A percentile compares a stretch with the other conserved stretches of the same genome.
These are phyloP conservation scores for Atlantisia rogersi DNA, from an alignment of 2,113 vertebrate species.

Conservation along the genomic window DNA sequence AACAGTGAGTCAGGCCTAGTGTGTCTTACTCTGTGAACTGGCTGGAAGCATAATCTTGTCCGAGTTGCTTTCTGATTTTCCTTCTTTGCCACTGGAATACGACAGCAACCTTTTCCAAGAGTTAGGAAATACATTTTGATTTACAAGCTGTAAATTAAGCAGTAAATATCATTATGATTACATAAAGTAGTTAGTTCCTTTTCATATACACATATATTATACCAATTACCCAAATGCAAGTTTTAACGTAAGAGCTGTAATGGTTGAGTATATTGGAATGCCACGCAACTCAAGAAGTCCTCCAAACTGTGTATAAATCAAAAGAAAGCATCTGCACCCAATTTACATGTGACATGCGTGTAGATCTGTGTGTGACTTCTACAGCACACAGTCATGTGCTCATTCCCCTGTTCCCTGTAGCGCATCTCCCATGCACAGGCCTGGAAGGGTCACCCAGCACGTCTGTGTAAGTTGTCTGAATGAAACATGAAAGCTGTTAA, in stretches of 20 bases:
- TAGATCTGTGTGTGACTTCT: not conserved
- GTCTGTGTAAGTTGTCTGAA: conserved; percentile 16
- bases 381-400: not conserved
- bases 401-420: not conserved
- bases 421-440: conserved; percentile 23
- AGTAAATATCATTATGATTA: conserved; percentile 23
- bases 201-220: conserved; percentile 31
- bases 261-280: not conserved
- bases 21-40: not conserved
- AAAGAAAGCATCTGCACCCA: not conserved
- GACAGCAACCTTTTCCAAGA: conserved; percentile 1
- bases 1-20: not conserved
- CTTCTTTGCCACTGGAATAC: not conserved
- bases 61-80: not conserved
- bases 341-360: conserved; percentile 10
- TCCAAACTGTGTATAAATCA: not conserved
- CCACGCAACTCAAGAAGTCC: not conserved
- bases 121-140: conserved; percentile 10
- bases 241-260: conserved; percentile 11
- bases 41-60: conserved; percentile 12
- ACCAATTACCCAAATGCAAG: not conserved
- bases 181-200: conserved; percentile 7
- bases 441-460: conserved; percentile 56
- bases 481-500: conserved; percentile 50
- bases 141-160: conserved; percentile 43